These are phyloP conservation scores for Drosophila greeni DNA, from an alignment of 2,888 invertebrate species.

Conservation along the genomic window DNA sequence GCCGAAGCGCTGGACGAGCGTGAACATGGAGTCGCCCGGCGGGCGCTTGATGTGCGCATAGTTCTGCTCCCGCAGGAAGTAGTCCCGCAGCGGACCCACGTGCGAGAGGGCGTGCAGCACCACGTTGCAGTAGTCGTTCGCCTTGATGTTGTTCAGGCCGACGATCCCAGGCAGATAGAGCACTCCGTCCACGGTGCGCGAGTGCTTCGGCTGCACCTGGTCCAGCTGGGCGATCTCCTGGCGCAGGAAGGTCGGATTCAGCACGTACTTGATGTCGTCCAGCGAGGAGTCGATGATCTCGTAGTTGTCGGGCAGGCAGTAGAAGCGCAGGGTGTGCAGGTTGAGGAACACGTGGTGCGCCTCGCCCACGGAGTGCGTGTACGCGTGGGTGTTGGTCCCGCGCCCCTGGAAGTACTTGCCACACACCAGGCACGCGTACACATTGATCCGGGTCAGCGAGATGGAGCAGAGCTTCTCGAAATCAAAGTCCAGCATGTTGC, in stretches of 20 bases:
- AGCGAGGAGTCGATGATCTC: slow-evolving; percentile 98
- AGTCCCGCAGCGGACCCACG: slow-evolving; percentile 95
- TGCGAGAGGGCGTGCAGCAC: slow-evolving; percentile 96
- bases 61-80: slow-evolving; percentile 95
- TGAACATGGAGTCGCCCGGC: slow-evolving; percentile 95
- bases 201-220: slow-evolving; percentile 83
- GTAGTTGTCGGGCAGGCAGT: slow-evolving; percentile 99
- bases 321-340: slow-evolving; percentile 96
- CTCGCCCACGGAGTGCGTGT: slow-evolving; percentile 98
- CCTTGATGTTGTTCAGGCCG: slow-evolving; percentile 98
- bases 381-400: slow-evolving; percentile 98
- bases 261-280: slow-evolving; percentile 98
- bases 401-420: slow-evolving; percentile 99
- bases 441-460: slow-evolving; percentile 98
- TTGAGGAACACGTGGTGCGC: slow-evolving; percentile 99
- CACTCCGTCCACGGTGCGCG: slow-evolving; percentile 94
- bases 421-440: slow-evolving; percentile 99
- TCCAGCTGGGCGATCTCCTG: slow-evolving; percentile 91
- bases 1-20: slow-evolving; percentile 93
- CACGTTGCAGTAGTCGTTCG: slow-evolving; percentile 99
- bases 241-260: slow-evolving; percentile 96
- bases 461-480: slow-evolving; percentile 99
- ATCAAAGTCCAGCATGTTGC: slow-evolving; percentile 98
- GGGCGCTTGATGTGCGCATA: slow-evolving; percentile 93
- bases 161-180: slow-evolving; percentile 98